Evolutionary conservation across 2,797 vertebrate species (phyloP).

Genomic region (Brachymystax lenok): DNA sequence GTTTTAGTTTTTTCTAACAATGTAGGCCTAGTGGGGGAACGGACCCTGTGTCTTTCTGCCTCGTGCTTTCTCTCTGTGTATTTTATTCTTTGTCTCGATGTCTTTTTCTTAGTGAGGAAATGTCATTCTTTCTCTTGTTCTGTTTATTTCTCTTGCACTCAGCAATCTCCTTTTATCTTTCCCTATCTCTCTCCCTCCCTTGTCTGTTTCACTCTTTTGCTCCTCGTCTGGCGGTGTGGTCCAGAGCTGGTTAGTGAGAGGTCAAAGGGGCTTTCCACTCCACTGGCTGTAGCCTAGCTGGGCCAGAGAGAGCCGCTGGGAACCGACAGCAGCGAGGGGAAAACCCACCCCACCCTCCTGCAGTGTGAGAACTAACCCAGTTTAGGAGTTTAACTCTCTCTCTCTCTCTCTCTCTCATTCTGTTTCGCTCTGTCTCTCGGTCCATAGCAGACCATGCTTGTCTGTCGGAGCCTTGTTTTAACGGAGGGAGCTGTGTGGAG

Average conservation of each 20-base stretch:
- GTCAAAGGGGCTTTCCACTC: constrained; percentile 55
- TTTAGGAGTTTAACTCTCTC: neutral
- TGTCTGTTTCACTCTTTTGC: neutral
- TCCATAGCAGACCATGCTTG: constrained; percentile 93
- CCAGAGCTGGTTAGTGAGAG: constrained; percentile 40
- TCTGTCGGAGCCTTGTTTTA: constrained; percentile 93
- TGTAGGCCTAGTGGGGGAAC: too few relatives aligned
- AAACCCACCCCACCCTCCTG: constrained; percentile 14
- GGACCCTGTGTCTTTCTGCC: neutral
- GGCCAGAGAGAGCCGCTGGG: constrained; percentile 19
- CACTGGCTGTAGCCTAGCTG: constrained; percentile 37
- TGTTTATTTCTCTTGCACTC: constrained; percentile 1
- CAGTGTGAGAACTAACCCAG: constrained; percentile 2
- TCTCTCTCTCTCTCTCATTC: too few relatives aligned
- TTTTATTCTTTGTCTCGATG: too few relatives aligned
- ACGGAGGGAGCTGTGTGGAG: constrained; percentile 90
- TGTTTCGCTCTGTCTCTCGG: neutral
- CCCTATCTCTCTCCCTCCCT: constrained; percentile 7
- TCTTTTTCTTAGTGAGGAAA: neutral
- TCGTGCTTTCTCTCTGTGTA: too few relatives aligned
- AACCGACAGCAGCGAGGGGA: constrained; percentile 7
- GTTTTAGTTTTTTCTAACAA: neutral
- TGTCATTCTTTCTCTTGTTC: constrained; percentile 6
- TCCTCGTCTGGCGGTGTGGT: constrained; percentile 27
- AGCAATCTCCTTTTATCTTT: constrained; percentile 6